A percentile compares a stretch with the other conserved stretches of the same genome.
phyloP scores from a whole-genome alignment of 1,140 invertebrate genomes.

The Drosophila kohkoa region DNA sequence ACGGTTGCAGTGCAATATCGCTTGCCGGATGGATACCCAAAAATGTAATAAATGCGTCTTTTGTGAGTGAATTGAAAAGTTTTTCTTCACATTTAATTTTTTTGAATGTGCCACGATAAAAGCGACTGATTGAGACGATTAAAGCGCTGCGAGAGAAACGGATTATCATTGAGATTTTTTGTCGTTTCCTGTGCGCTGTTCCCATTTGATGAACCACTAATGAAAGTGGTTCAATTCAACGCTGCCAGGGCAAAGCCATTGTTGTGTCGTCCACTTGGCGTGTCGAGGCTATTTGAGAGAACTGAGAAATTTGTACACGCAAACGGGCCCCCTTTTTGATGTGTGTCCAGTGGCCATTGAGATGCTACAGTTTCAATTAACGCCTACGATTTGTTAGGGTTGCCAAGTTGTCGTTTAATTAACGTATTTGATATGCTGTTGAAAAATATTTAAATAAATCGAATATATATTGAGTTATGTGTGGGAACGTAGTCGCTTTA shows the following conservation, averaged over 20 bases:
- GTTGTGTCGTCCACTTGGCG: constrained; percentile 49
- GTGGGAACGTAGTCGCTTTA: constrained; percentile 44
- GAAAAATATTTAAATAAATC: constrained; percentile 60
- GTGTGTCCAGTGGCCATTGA: constrained; percentile 28
- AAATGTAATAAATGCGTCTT: constrained; percentile 66
- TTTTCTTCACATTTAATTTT: constrained; percentile 26
- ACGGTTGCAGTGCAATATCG: constrained; percentile 43
- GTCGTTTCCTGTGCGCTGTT: constrained; percentile 61
- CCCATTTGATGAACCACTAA: constrained; percentile 39
- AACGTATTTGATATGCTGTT: constrained; percentile 34
- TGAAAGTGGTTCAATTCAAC: constrained; percentile 30
- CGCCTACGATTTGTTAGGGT: constrained; percentile 64
- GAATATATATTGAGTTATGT: constrained; percentile 49
- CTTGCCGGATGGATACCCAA: constrained; percentile 56
- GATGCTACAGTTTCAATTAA: constrained; percentile 55
- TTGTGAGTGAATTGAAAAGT: constrained; percentile 75
- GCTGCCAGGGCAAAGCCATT: constrained; percentile 31
- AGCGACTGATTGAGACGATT: constrained; percentile 57
- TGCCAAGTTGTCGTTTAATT: constrained; percentile 51
- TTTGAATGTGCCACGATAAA: constrained; percentile 70
- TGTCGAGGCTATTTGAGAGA: constrained; percentile 40
- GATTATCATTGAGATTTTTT: constrained; percentile 64
- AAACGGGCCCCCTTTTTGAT: constrained; percentile 54
- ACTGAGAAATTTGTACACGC: constrained; percentile 51
- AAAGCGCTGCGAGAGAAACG: constrained; percentile 58